Conservation (phyloP, 2,797 vertebrate genomes). For the Tympanoctomys barrerae region DNA sequence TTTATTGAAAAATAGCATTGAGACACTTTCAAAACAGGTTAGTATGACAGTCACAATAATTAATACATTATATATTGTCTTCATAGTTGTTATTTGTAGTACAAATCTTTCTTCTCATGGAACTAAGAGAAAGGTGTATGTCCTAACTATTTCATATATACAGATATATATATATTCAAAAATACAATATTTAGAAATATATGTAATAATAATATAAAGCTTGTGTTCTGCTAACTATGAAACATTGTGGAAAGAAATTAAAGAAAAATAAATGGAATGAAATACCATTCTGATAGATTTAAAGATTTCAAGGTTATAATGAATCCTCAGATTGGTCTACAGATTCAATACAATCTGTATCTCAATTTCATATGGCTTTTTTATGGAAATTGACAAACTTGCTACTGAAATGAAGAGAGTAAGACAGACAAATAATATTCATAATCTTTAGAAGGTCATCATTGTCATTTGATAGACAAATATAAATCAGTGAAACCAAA, state of each 20-base stretch:
- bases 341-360: neutral
- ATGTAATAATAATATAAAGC: neutral
- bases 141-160: no score
- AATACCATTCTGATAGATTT: neutral
- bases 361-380: neutral
- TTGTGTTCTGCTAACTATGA: neutral
- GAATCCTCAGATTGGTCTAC: neutral
- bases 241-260: neutral
- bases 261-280: slow-evolving; percentile 13
- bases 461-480: neutral
- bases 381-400: neutral
- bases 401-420: neutral
- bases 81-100: no score
- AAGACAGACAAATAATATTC: neutral
- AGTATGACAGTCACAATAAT: no score
- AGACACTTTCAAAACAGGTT: no score
- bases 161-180: no score
- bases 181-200: neutral
- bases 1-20: no score
- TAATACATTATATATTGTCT: no score
- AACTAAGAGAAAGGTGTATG: no score
- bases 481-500: neutral
- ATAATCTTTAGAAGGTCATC: neutral
- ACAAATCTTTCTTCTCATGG: no score
- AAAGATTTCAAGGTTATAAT: neutral